Evolutionary conservation across 2,888 invertebrate species (phyloP).

Genomic region (Xestia sexstrigata): DNA sequence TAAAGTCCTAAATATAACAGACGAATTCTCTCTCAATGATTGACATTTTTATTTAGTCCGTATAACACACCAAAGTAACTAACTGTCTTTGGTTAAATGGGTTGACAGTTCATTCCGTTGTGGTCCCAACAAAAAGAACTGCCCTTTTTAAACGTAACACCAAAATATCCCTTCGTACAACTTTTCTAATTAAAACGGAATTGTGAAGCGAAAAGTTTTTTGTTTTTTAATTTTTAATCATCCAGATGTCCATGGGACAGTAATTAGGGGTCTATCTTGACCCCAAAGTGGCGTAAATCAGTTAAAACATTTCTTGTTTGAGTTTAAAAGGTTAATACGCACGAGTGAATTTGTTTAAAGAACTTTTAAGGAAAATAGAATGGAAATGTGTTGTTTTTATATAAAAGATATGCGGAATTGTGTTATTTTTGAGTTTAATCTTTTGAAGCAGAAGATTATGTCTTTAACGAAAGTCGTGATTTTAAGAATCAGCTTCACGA

Average conservation of each 20-base stretch:
- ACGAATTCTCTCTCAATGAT: slow-evolving; percentile 14
- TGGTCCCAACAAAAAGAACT: slow-evolving; percentile 30
- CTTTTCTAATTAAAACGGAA: slow-evolving; percentile 67
- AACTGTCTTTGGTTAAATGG: slow-evolving; percentile 11
- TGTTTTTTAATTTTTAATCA: slow-evolving; percentile 67
- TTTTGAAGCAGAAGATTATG: neutral
- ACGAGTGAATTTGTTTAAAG: slow-evolving; percentile 36
- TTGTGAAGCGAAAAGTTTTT: slow-evolving; percentile 54
- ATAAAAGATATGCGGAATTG: slow-evolving; percentile 7
- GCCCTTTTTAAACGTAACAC: slow-evolving; percentile 16
- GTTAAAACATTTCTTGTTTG: slow-evolving; percentile 54
- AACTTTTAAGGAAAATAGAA: slow-evolving; percentile 1
- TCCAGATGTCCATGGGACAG: slow-evolving; percentile 40
- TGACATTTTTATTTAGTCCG: slow-evolving; percentile 15
- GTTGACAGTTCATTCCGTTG: slow-evolving; percentile 22
- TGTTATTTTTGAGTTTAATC: slow-evolving; percentile 5
- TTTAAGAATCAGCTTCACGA: too few relatives aligned
- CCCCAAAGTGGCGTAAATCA: slow-evolving; percentile 52
- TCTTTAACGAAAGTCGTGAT: neutral
- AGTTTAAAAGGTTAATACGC: slow-evolving; percentile 31
- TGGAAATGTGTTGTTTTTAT: slow-evolving; percentile 17
- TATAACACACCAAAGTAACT: neutral
- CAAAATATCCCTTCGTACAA: slow-evolving; percentile 47
- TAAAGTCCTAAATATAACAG: neutral
- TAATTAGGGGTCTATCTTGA: slow-evolving; percentile 58